These are phyloP conservation scores for Euwallacea similis DNA, from an alignment of 1,140 invertebrate genomes.

Conservation along the genomic window DNA sequence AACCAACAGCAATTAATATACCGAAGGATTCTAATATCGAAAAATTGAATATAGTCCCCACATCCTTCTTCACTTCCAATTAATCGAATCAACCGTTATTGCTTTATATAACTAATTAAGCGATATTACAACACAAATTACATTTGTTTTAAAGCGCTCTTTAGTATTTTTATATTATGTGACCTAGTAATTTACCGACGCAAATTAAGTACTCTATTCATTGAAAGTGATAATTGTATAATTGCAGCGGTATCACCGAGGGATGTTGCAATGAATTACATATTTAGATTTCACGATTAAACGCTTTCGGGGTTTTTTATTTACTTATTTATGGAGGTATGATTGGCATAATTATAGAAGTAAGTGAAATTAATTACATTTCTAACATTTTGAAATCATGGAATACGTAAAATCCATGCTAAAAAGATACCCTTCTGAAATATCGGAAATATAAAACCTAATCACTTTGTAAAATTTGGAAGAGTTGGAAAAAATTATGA, in stretches of 20 bases:
- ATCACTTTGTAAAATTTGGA: too few relatives aligned
- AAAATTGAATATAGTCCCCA: too few relatives aligned
- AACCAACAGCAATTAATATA: too few relatives aligned
- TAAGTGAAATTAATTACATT: too few relatives aligned
- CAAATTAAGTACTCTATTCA: constrained; percentile 6
- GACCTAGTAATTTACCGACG: constrained; percentile 2
- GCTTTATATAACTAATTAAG: constrained; percentile 4
- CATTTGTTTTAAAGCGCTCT: not conserved
- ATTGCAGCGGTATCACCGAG: constrained; percentile 1
- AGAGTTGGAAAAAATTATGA: too few relatives aligned
- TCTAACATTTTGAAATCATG: too few relatives aligned
- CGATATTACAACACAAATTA: constrained; percentile 3
- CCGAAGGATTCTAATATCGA: too few relatives aligned
- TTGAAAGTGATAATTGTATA: constrained; percentile 14
- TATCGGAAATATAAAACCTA: too few relatives aligned
- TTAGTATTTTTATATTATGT: constrained; percentile 1
- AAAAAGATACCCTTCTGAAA: too few relatives aligned
- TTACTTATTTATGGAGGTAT: not conserved
- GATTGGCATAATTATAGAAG: too few relatives aligned
- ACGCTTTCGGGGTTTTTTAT: not conserved
- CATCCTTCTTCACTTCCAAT: not conserved
- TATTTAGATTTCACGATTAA: constrained; percentile 5
- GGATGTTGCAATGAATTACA: not conserved
- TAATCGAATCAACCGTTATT: not conserved
- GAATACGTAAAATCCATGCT: too few relatives aligned